These are phyloP conservation scores for Hirudo medicinalis DNA, from an alignment of 1,140 invertebrate genomes.

Conservation along the genomic window DNA sequence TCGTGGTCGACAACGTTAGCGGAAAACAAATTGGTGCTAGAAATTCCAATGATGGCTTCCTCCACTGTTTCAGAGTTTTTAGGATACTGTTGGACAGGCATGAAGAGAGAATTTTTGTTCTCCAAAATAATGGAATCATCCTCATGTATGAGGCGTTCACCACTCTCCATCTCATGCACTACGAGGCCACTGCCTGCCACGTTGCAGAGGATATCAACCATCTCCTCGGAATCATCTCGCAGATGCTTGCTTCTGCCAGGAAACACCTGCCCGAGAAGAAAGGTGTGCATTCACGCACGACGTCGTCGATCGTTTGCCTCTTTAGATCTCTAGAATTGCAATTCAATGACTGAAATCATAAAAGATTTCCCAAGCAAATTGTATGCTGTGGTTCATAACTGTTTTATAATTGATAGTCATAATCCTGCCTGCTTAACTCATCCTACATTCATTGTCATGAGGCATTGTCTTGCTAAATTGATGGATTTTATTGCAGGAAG, in stretches of 20 bases:
- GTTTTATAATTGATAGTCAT: no score
- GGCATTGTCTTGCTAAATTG: background rate
- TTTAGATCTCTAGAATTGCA: no score
- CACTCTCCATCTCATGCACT: constrained; percentile 80
- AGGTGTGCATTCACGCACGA: constrained; percentile 24
- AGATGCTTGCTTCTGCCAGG: constrained; percentile 56
- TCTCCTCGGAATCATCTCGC: constrained; percentile 60
- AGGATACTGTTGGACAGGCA: constrained; percentile 70
- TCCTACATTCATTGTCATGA: background rate
- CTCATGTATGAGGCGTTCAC: constrained; percentile 78
- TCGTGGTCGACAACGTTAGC: no score
- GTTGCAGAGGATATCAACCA: constrained; percentile 68
- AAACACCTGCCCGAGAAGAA: constrained; percentile 33
- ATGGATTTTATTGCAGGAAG: constrained; percentile 28
- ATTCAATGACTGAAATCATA: no score
- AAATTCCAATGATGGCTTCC: background rate
- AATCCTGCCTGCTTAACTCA: background rate
- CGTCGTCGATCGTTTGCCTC: no score
- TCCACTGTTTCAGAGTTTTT: constrained; percentile 47
- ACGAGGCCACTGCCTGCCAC: constrained; percentile 78
- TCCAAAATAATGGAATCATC: constrained; percentile 71
- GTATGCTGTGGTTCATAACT: no score
- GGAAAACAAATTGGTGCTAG: background rate
- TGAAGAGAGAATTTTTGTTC: constrained; percentile 71
- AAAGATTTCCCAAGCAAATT: no score